phyloP scores from a whole-genome alignment of 1,140 invertebrate species.

The Drosophila pseudoananassae region DNA sequence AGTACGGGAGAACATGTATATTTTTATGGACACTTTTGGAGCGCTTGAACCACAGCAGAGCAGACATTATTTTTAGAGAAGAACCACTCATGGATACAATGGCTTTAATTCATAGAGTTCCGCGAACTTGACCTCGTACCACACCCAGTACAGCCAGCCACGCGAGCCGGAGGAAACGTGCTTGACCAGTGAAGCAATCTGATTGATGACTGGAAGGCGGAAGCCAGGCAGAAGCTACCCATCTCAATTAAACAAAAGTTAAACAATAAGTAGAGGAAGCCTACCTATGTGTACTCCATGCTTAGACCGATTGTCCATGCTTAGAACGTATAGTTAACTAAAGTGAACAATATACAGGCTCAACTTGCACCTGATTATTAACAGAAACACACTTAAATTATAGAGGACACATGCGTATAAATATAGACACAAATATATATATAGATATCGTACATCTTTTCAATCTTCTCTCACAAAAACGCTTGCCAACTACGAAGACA shows the following conservation, averaged over 20 bases:
- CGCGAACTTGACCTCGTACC: slow-evolving; percentile 23
- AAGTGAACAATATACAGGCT: slow-evolving; percentile 69
- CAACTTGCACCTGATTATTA: slow-evolving; percentile 41
- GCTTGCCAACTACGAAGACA: neutral
- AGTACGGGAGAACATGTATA: slow-evolving; percentile 37
- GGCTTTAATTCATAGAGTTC: slow-evolving; percentile 53
- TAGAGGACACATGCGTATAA: slow-evolving; percentile 27
- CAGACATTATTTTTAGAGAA: slow-evolving; percentile 38
- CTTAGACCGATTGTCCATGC: slow-evolving; percentile 67
- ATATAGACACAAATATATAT: slow-evolving; percentile 17
- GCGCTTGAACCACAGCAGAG: slow-evolving; percentile 29
- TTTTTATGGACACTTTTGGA: slow-evolving; percentile 67
- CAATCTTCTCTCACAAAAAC: neutral
- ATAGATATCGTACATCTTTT: slow-evolving; percentile 38
- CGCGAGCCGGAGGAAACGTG: neutral
- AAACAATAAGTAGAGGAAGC: slow-evolving; percentile 58
- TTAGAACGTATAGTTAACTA: slow-evolving; percentile 77
- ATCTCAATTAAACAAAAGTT: slow-evolving; percentile 64
- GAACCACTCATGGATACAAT: slow-evolving; percentile 32
- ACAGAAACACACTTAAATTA: slow-evolving; percentile 15
- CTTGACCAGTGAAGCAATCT: slow-evolving; percentile 32
- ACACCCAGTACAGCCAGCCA: neutral
- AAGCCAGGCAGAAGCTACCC: slow-evolving; percentile 9
- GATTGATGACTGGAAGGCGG: slow-evolving; percentile 10
- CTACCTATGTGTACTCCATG: slow-evolving; percentile 29